Evolutionary conservation across 2,113 vertebrate species (phyloP).

Genomic region (Progne subis): DNA sequence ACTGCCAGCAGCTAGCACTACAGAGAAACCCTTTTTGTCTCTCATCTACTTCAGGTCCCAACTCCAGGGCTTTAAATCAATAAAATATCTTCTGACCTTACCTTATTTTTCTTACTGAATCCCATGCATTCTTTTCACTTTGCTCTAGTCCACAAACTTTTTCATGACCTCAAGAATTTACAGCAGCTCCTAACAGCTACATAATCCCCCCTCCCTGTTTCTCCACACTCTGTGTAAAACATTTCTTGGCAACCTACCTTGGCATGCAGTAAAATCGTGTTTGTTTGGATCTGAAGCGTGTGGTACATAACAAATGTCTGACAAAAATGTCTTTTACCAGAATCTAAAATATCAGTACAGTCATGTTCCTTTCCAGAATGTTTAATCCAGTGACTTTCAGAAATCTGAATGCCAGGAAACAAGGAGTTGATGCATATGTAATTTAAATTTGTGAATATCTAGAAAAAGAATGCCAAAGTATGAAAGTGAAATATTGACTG

Average conservation of each 20-base stretch:
- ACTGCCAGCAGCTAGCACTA: neutral
- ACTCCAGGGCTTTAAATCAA: neutral
- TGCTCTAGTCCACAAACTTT: neutral
- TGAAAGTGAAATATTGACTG: neutral
- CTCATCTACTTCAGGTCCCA: neutral
- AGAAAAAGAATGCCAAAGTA: neutral
- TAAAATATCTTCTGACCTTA: neutral
- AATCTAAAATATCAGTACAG: neutral
- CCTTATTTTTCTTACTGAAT: neutral
- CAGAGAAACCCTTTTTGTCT: neutral
- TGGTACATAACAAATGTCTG: neutral
- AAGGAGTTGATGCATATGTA: neutral
- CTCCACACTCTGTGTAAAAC: neutral
- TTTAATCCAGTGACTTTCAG: neutral
- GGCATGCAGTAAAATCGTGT: neutral
- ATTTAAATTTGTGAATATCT: neutral
- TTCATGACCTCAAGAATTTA: neutral
- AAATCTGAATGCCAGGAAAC: neutral
- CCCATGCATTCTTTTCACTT: neutral
- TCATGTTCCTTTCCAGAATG: neutral
- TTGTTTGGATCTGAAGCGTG: neutral
- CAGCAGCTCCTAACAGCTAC: neutral
- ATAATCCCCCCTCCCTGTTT: neutral
- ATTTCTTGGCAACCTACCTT: neutral
- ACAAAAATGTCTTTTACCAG: neutral